phyloP scores from a whole-genome alignment of 2,113 vertebrate species.

The Cryptomyrus ogoouensis region DNA sequence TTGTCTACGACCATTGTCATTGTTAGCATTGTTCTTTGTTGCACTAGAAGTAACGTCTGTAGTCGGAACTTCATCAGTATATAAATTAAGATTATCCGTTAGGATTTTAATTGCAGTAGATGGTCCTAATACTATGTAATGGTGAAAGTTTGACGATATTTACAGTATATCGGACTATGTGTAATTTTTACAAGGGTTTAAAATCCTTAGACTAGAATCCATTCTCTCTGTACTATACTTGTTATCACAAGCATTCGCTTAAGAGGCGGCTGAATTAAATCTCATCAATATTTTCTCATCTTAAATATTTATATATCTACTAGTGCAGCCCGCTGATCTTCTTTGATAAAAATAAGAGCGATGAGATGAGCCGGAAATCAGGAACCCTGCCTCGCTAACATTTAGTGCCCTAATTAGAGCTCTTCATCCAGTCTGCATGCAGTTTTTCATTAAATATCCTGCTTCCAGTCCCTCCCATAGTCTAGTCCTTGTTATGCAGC shows the following conservation, averaged over 20 bases:
- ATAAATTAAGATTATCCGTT: not conserved
- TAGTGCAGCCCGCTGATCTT: not conserved
- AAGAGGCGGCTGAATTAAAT: not conserved
- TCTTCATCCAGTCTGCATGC: not conserved
- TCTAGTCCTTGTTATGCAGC: not conserved
- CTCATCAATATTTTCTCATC: not conserved
- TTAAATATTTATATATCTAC: not conserved
- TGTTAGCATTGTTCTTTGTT: not conserved
- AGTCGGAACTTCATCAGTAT: not conserved
- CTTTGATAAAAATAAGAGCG: not conserved
- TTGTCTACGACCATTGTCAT: not conserved
- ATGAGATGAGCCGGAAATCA: not conserved
- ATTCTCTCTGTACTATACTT: not conserved
- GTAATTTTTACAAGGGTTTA: not conserved
- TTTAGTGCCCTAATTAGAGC: not conserved
- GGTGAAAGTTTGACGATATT: not conserved
- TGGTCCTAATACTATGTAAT: not conserved
- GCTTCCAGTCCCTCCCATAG: not conserved
- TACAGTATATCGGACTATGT: not conserved
- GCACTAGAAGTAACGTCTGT: not conserved
- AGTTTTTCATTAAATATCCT: not conserved
- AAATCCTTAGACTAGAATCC: not conserved
- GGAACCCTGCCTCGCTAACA: not conserved
- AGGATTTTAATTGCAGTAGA: not conserved
- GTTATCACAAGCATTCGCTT: not conserved